Evolutionary conservation across 2,888 invertebrate species (phyloP).

Genomic region (Ceramica pisi): DNA sequence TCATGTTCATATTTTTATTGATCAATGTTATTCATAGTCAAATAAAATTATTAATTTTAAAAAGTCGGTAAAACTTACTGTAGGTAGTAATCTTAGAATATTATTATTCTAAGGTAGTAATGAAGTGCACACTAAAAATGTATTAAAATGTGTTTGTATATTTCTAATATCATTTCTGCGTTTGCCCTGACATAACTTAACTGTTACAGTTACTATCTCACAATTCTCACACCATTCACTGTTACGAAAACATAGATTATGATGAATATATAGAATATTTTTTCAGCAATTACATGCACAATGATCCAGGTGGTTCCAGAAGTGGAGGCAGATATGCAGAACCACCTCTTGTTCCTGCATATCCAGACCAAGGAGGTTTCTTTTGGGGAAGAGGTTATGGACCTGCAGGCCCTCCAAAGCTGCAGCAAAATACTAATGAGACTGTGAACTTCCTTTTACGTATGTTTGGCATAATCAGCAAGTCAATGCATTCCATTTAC

Average conservation of each 20-base stretch:
- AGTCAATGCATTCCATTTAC: background rate
- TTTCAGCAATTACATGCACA: conserved; percentile 25
- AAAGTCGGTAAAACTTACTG: no score
- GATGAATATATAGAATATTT: background rate
- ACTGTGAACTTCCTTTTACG: conserved; percentile 72
- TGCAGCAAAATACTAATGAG: conserved; percentile 31
- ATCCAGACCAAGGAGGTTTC: conserved; percentile 4
- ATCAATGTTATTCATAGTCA: no score
- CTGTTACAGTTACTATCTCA: no score
- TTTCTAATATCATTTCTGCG: background rate
- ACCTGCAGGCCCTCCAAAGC: conserved; percentile 68
- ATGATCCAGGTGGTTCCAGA: conserved; percentile 1
- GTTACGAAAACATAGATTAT: background rate
- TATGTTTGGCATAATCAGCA: conserved; percentile 66
- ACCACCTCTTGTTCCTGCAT: conserved; percentile 33
- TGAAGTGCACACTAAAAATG: no score
- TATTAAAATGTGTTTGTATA: no score
- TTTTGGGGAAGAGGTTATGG: conserved; percentile 73
- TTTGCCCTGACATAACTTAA: background rate
- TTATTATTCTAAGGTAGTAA: no score
- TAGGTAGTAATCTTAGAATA: no score
- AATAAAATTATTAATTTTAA: no score
- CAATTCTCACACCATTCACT: background rate
- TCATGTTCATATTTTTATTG: no score
- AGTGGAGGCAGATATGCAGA: conserved; percentile 23